Percentiles rank a stretch among this genome's conserved stretches.
Conservation (phyloP, 2,888 invertebrate genomes). For the Podotricha telesiphe region DNA sequence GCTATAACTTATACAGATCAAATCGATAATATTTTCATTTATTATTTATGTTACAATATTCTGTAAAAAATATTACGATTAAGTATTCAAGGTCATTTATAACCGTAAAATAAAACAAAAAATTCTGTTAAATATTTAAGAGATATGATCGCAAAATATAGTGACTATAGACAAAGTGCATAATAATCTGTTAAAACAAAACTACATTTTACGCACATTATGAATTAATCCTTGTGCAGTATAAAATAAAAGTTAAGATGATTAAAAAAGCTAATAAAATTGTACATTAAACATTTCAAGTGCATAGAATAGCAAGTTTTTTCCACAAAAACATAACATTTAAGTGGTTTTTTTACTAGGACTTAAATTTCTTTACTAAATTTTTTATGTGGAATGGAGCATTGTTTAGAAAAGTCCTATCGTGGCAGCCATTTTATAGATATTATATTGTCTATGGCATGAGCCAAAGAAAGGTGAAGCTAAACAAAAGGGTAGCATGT, state of each 20-base stretch:
- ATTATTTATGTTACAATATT: not conserved
- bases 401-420: slow-evolving; percentile 56
- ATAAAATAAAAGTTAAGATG: not conserved
- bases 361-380: slow-evolving; percentile 9
- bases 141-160: no score
- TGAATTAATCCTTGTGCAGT: not conserved
- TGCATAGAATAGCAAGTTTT: not conserved
- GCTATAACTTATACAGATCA: not conserved
- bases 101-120: not conserved
- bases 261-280: not conserved
- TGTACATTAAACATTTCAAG: not conserved
- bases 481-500: slow-evolving; percentile 83
- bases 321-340: not conserved
- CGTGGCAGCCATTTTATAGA: slow-evolving; percentile 82
- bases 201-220: slow-evolving; percentile 12
- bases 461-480: slow-evolving; percentile 82
- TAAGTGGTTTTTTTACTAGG: not conserved
- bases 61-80: not conserved
- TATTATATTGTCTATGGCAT: slow-evolving; percentile 70
- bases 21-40: not conserved
- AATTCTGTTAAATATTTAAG: no score
- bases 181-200: slow-evolving; percentile 1
- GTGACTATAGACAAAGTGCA: not conserved
- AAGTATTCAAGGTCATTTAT: not conserved
- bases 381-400: slow-evolving; percentile 52